phyloP scores from a whole-genome alignment of 2,888 invertebrate species.

The Eulithis testata region DNA sequence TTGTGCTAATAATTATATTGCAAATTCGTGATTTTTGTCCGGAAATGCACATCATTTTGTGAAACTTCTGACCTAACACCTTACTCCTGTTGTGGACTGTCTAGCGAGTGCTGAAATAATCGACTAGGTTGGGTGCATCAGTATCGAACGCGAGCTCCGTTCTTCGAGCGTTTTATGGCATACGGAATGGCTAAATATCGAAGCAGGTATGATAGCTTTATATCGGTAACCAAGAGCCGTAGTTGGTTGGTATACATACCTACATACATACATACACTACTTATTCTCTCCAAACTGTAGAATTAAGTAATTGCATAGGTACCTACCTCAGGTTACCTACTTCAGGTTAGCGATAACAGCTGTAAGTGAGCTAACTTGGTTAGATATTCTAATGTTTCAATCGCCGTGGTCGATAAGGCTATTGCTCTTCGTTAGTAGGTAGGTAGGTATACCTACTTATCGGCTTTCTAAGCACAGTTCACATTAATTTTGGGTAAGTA shows the following conservation, averaged over 20 bases:
- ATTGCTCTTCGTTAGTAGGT: slow-evolving; percentile 3
- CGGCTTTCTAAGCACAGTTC: no score
- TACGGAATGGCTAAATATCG: slow-evolving; percentile 73
- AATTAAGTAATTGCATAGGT: no score
- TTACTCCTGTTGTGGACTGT: slow-evolving; percentile 3
- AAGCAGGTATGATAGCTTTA: slow-evolving; percentile 48
- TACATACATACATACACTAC: no score
- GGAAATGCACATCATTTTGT: slow-evolving; percentile 22
- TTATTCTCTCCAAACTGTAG: no score
- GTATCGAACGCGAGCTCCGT: slow-evolving; percentile 50
- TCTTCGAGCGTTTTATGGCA: slow-evolving; percentile 56
- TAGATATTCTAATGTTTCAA: neutral
- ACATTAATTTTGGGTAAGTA: no score
- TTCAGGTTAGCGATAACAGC: neutral
- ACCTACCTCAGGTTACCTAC: no score
- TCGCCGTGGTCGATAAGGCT: slow-evolving; percentile 8
- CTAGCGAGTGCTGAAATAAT: slow-evolving; percentile 17
- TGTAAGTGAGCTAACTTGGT: neutral
- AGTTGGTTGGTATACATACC: no score
- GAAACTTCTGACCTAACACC: slow-evolving; percentile 5
- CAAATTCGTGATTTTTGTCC: slow-evolving; percentile 11
- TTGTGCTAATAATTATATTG: slow-evolving; percentile 41
- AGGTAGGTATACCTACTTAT: neutral
- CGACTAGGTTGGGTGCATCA: slow-evolving; percentile 33
- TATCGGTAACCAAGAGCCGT: neutral